Base-by-base conservation (phyloP, 1,140 invertebrate genomes). In the Centruroides sculpturatus region DNA sequence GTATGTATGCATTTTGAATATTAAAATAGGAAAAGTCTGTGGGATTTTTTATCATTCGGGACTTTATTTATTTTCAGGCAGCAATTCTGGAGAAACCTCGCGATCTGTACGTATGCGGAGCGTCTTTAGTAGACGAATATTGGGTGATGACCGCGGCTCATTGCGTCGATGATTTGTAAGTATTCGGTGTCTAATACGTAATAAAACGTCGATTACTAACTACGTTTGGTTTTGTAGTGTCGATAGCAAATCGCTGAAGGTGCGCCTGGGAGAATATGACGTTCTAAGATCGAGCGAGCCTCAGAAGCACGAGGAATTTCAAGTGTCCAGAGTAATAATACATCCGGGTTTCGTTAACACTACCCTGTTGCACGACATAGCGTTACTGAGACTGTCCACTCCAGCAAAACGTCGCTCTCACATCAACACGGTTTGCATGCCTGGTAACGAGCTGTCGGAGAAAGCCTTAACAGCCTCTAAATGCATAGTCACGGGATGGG, bases 401-500 rank as follows among this genome's bases (percentile, higher is more conserved):
- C 68, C 71, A 34, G 76, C 70, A 10, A 64, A 66, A 47, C 59
- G 67, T 5, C 66, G 68, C 12, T 68, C 70, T 3, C 71, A 77
- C 64, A 73, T 77, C 47, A 73, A 77, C 65, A 72, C 74, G n/a
- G 73, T 76, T 10, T 78, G 77, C 59, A 68, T 78, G 57, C 75
- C 76, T 0, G 69, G 75, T 36, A 54, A 54, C 11, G n/a, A 51
- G 1, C 36, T 50, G 1, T 41, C 56, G 10, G 61, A 63, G 7
- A 52, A 35, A 3, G 59, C 57, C 13, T 47, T 62, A n/a, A 55
- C 57, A n/a, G 62, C 69, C 5, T 60, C 65, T 0, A 68, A 68
- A 8, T 82, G 81, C 69, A 74, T 75, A 59, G 78, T 81, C 47
- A 77, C 82, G 12, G 83, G 83, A 23, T 84, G 82, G 82, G 78